Percentiles rank a stretch among this genome's conserved stretches.
These are phyloP conservation scores for Hystrix cristata DNA, from an alignment of 2,113 vertebrate genomes.

Conservation along the genomic window DNA sequence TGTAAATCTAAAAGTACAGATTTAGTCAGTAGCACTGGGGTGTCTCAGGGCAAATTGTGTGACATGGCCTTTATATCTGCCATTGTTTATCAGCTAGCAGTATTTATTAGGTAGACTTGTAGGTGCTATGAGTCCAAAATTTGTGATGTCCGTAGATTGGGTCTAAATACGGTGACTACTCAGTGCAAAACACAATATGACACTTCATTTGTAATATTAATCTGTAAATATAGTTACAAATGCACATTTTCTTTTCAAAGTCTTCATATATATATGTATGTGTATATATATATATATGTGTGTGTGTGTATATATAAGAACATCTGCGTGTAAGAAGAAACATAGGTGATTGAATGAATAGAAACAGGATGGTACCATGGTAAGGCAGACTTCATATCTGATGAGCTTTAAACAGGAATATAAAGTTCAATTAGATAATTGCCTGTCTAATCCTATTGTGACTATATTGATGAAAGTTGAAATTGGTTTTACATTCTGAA, in stretches of 20 bases:
- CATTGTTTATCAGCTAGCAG: background rate
- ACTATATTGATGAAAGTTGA: background rate
- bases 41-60: background rate
- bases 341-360: background rate
- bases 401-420: background rate
- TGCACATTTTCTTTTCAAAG: background rate
- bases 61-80: background rate
- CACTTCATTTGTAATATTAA: background rate
- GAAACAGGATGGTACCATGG: background rate
- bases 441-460: fast-evolving
- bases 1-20: background rate
- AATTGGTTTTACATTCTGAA: background rate
- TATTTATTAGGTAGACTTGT: background rate
- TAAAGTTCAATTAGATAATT: background rate
- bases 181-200: background rate
- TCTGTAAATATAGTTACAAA: background rate
- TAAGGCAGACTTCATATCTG: background rate
- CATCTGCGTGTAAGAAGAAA: background rate
- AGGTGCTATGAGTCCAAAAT: background rate
- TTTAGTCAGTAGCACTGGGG: background rate
- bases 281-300: background rate
- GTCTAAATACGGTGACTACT: background rate
- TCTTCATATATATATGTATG: background rate
- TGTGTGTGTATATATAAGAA: background rate
- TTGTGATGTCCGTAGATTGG: background rate